Conservation (phyloP, 2,797 vertebrate species). For the Ciconia nigra region DNA sequence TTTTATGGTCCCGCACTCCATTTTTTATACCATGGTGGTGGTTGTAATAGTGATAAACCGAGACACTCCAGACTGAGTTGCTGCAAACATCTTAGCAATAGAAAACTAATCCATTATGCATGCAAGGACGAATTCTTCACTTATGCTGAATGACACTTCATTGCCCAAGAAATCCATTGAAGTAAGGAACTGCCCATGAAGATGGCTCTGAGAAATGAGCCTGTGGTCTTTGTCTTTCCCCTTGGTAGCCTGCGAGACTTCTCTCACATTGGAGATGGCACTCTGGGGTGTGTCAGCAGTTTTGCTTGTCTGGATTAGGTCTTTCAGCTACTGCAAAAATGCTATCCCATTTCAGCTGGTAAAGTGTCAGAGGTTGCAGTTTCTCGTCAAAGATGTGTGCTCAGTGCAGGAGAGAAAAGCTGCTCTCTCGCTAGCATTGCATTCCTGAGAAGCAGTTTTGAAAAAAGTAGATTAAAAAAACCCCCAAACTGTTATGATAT, state of each 20-base stretch:
- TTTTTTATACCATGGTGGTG: not conserved
- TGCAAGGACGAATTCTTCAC: not conserved
- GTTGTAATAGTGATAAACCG: not conserved
- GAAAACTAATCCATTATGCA: not conserved
- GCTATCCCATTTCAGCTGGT: not conserved
- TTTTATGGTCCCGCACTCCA: not conserved
- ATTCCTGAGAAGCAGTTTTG: not conserved
- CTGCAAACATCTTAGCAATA: not conserved
- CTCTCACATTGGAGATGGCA: fast-evolving
- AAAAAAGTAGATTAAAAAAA: not conserved
- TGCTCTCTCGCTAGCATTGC: no score
- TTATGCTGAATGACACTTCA: fast-evolving
- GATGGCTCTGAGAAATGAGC: not conserved
- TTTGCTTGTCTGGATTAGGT: not conserved
- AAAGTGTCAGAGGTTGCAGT: not conserved
- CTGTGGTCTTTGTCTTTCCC: not conserved
- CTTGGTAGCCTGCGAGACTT: not conserved
- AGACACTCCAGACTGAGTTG: not conserved
- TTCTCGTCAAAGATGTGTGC: fast-evolving
- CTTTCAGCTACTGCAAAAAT: not conserved
- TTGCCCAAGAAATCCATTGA: not conserved
- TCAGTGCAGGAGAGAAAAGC: not conserved
- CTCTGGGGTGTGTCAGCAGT: fast-evolving
- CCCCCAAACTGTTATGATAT: fast-evolving
- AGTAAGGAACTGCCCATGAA: not conserved